Conservation (phyloP, 2,113 vertebrate species). For the Genyomyrus donnyi region DNA sequence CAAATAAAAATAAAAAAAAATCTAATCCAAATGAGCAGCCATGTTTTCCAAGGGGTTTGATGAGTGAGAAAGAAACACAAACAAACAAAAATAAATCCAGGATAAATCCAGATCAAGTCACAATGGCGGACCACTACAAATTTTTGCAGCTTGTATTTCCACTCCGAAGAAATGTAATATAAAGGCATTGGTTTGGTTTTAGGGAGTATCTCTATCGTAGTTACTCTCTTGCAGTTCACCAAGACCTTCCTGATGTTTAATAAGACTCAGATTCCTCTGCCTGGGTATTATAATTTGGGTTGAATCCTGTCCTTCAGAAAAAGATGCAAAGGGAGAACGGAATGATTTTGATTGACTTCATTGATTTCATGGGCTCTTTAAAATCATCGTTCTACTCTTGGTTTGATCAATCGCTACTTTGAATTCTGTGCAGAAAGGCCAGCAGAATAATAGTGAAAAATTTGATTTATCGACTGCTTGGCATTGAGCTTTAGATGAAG, state of each 20-base stretch:
- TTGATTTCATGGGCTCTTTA: not conserved
- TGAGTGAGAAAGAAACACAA: conserved; percentile 37
- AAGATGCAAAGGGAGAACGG: not conserved
- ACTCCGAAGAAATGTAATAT: not conserved
- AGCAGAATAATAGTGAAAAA: not conserved
- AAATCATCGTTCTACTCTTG: not conserved
- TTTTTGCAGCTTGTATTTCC: not conserved
- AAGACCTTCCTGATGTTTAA: not conserved
- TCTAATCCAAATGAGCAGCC: conserved; percentile 54
- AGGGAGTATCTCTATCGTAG: not conserved
- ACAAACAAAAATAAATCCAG: conserved; percentile 23
- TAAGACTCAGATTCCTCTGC: not conserved
- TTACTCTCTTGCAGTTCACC: not conserved
- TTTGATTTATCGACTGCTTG: not conserved
- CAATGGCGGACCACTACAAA: not conserved
- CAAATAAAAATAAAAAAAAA: conserved; percentile 24
- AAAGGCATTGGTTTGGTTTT: not conserved
- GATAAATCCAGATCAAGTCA: conserved; percentile 11
- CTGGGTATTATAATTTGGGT: too few relatives aligned
- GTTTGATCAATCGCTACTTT: not conserved
- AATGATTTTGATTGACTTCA: not conserved
- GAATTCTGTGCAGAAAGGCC: not conserved
- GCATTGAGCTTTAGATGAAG: not conserved
- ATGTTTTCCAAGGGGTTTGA: conserved; percentile 60
- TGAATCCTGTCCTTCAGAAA: not conserved